A percentile compares a stretch with the other conserved stretches of the same genome.
phyloP scores from a whole-genome alignment of 2,888 invertebrate genomes.

The Macaria liturata region DNA sequence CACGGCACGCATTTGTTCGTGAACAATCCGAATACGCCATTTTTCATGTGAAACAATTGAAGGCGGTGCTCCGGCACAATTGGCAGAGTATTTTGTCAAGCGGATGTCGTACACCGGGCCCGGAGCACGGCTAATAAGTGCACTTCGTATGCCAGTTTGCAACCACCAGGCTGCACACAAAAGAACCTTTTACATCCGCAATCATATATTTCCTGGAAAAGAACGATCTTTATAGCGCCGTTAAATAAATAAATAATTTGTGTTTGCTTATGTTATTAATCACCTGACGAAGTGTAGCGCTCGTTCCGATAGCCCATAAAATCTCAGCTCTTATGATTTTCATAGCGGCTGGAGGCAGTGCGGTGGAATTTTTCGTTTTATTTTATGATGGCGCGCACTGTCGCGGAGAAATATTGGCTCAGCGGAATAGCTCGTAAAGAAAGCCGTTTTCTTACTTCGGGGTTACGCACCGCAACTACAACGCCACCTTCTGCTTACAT shows the following conservation, averaged over 20 bases:
- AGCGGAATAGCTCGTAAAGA: conserved; percentile 82
- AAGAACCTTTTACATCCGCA: conserved; percentile 20
- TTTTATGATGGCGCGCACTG: conserved; percentile 82
- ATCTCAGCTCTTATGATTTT: conserved; percentile 80
- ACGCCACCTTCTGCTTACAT: conserved; percentile 58
- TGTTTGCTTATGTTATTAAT: conserved; percentile 65
- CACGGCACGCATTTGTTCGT: conserved; percentile 80
- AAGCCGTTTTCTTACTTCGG: conserved; percentile 77
- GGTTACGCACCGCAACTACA: conserved; percentile 77
- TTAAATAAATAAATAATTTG: conserved; percentile 28
- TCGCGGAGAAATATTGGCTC: conserved; percentile 83
- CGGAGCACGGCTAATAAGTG: conserved; percentile 67
- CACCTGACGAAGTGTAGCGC: conserved; percentile 63
- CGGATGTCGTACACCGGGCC: conserved; percentile 70
- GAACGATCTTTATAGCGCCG: not conserved
- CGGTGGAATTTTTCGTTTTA: conserved; percentile 83
- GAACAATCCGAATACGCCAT: conserved; percentile 81
- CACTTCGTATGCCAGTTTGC: conserved; percentile 58
- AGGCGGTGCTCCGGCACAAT: conserved; percentile 79
- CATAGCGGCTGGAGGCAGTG: conserved; percentile 72
- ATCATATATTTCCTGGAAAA: conserved; percentile 6
- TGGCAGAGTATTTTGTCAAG: conserved; percentile 82
- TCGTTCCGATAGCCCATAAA: conserved; percentile 70
- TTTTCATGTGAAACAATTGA: conserved; percentile 82
- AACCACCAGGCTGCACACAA: conserved; percentile 21